These are phyloP conservation scores for Muschampia plurimacula DNA, from an alignment of 2,888 invertebrate genomes.

Conservation along the genomic window DNA sequence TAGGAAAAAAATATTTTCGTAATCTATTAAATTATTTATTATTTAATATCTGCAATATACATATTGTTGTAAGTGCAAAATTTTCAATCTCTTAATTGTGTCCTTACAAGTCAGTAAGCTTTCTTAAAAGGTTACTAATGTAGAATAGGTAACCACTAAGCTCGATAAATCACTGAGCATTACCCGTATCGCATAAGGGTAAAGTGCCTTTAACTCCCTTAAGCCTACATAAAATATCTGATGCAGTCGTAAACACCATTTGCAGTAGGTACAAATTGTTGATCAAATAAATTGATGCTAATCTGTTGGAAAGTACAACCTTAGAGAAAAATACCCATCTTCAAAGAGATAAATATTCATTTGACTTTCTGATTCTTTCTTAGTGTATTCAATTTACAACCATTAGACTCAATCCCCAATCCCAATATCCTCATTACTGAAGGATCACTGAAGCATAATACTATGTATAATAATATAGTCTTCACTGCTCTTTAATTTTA, in stretches of 20 bases:
- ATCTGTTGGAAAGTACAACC: not conserved
- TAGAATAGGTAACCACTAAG: slow-evolving; percentile 53
- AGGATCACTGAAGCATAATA: too few relatives aligned
- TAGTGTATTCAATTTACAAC: too few relatives aligned
- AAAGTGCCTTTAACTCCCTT: slow-evolving; percentile 40
- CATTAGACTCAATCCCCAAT: too few relatives aligned
- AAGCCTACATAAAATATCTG: slow-evolving; percentile 21
- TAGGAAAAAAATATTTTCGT: too few relatives aligned
- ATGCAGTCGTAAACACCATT: slow-evolving; percentile 28
- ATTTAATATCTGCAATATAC: too few relatives aligned
- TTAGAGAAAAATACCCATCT: too few relatives aligned
- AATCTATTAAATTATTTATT: too few relatives aligned
- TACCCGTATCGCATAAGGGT: slow-evolving; percentile 62
- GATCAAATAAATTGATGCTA: not conserved
- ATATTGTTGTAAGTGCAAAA: not conserved
- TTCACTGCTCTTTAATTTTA: too few relatives aligned
- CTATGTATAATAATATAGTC: too few relatives aligned
- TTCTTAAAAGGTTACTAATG: slow-evolving; percentile 50
- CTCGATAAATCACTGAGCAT: slow-evolving; percentile 77
- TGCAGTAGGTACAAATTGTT: slow-evolving; percentile 13
- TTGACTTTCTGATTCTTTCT: too few relatives aligned
- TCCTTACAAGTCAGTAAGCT: slow-evolving; percentile 7
- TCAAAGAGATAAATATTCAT: too few relatives aligned
- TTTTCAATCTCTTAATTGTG: not conserved
- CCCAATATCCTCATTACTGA: too few relatives aligned